Base-by-base conservation (phyloP, 2,888 invertebrate genomes). In the Agonum fuliginosum region DNA sequence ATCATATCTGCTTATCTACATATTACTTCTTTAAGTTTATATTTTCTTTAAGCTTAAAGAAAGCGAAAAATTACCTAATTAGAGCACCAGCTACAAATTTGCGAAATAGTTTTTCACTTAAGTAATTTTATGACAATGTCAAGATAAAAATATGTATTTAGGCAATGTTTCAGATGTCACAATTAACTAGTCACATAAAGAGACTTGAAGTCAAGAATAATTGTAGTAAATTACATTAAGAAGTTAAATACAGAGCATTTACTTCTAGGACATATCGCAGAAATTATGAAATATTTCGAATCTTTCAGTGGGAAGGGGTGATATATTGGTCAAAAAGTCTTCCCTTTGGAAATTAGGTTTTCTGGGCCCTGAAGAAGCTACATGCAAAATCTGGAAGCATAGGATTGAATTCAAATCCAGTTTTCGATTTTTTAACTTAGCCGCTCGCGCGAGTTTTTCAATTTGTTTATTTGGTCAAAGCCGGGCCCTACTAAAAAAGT, bases 41-140 rank as follows among this genome's bases (percentile, higher is more conserved):
- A 37, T 41, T 69, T 69, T 69, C 69, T 69, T 69, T 8, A 10
- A 22, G 22, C 37, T 14, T 12, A 24, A 69, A 69, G 69, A 69
- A 69, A 69, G 69, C 69, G 69, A 69, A 69, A 43, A 69, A 69
- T 69, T 69, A 46, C 46, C 22, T 69, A 46, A 43, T 46, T 69
- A 30, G 30, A 62, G 58, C 34, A 30, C 34, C 30, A 62, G 30
- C 12, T 62, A 30, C 14, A 17, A 62, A 30, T 62, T 54, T 62
- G 30, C 58, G 58, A 62, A 62, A 62, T 17, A 30, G 12, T 30
- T 62, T 62, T 54, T 54, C 54, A 54, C 54, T 54, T 54, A 27
- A 22, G 54, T 24, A 54, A 62, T 62, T 62, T 62, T 62, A 17
- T 30, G 27, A 62, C 58, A 62, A 62, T 62, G 58, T 62, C 58